Conservation (phyloP, 2,888 invertebrate species). For the Drosophila ezoana region DNA sequence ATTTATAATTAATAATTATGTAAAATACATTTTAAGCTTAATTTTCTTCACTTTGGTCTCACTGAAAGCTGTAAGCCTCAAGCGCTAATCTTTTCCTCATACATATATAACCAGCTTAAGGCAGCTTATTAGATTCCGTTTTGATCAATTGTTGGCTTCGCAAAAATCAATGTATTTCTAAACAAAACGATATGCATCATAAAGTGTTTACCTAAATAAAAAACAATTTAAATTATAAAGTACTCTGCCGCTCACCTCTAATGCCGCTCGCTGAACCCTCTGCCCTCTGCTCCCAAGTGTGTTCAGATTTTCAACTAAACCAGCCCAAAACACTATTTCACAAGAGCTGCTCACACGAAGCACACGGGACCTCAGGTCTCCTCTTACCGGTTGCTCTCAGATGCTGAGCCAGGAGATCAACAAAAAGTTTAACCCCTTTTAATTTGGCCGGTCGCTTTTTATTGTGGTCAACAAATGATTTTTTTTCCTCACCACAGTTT, state of each 20-base stretch:
- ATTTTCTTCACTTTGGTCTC: no score
- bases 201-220: no score
- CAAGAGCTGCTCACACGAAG: constrained; percentile 16
- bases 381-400: constrained; percentile 5
- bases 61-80: no score
- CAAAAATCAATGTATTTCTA: no score
- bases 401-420: constrained; percentile 56
- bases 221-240: constrained; percentile 6
- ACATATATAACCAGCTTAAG: no score
- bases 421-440: constrained; percentile 71
- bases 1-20: no score
- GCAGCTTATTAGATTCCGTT: no score
- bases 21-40: no score
- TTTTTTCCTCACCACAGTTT: neutral
- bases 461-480: constrained; percentile 52
- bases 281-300: constrained; percentile 4
- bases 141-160: no score
- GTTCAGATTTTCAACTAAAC: constrained; percentile 4
- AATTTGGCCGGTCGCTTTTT: constrained; percentile 47
- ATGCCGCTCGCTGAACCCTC: constrained; percentile 10
- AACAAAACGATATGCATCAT: no score
- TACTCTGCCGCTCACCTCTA: constrained; percentile 10
- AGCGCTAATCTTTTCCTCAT: no score
- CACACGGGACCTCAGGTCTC: constrained; percentile 4
- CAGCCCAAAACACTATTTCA: constrained; percentile 2